Percentiles rank a stretch among this genome's conserved stretches.
Conservation (phyloP, 2,113 vertebrate species). For the Cinclus cinclus region DNA sequence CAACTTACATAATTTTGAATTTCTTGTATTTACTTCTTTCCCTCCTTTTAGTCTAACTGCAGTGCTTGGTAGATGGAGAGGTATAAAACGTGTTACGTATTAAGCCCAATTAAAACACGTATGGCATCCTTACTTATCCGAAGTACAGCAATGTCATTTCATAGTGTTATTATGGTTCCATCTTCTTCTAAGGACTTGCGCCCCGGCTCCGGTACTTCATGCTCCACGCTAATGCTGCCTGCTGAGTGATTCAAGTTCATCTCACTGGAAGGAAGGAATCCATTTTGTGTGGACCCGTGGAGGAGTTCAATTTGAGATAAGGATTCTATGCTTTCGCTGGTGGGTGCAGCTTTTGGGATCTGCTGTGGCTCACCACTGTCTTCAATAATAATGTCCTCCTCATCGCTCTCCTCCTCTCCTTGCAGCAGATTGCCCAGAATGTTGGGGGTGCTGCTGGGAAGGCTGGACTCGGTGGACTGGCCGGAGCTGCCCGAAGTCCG, state of each 20-base stretch:
- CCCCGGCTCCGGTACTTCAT: slow-evolving; percentile 61
- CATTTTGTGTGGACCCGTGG: slow-evolving; percentile 83
- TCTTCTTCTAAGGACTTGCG: slow-evolving; percentile 88
- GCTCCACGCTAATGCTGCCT: slow-evolving; percentile 61
- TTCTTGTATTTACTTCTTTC: neutral
- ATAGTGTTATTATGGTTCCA: slow-evolving; percentile 94
- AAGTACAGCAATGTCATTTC: slow-evolving; percentile 40
- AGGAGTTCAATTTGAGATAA: slow-evolving; percentile 83
- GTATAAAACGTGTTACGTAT: slow-evolving; percentile 32
- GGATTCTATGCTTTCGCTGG: slow-evolving; percentile 76
- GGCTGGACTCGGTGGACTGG: slow-evolving; percentile 90
- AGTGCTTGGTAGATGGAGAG: slow-evolving; percentile 55
- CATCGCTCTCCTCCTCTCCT: slow-evolving; percentile 90
- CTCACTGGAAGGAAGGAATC: slow-evolving; percentile 76
- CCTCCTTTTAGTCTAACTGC: slow-evolving; percentile 17
- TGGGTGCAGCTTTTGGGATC: slow-evolving; percentile 65
- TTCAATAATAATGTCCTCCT: slow-evolving; percentile 92
- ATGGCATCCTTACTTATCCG: neutral
- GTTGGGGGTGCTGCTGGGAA: slow-evolving; percentile 75
- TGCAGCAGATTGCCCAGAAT: slow-evolving; percentile 80
- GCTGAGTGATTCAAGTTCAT: slow-evolving; percentile 62
- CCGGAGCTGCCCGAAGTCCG: slow-evolving; percentile 91
- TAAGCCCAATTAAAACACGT: slow-evolving; percentile 17
- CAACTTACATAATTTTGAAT: neutral
- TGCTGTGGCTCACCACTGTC: slow-evolving; percentile 74